Evolutionary conservation across 2,797 vertebrate species (phyloP).

Genomic region (Hydrophis major): DNA sequence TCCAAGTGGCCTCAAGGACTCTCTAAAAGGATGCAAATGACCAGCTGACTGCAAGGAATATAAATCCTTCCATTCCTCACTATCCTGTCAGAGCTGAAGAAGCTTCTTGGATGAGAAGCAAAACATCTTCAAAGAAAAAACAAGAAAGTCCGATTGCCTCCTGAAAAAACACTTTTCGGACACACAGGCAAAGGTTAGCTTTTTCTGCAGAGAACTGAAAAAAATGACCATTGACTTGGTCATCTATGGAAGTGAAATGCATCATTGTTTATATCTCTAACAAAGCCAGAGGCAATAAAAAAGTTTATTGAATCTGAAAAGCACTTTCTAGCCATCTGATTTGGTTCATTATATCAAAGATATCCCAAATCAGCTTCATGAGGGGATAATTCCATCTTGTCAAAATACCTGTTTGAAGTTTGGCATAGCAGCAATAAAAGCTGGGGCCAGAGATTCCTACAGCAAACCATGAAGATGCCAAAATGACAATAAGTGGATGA

Average conservation of each 20-base stretch:
- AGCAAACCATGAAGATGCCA: neutral
- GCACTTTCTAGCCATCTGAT: neutral
- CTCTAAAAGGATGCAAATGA: no score
- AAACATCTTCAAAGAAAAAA: no score
- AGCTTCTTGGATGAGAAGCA: no score
- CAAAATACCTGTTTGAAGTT: neutral
- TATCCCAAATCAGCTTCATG: neutral
- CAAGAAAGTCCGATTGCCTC: no score
- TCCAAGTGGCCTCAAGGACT: no score
- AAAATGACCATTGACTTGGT: neutral
- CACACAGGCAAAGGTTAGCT: neutral
- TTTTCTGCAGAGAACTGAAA: neutral
- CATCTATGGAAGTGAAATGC: neutral
- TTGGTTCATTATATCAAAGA: neutral
- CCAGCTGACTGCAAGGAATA: no score
- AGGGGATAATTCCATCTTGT: neutral
- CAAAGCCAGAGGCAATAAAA: neutral
- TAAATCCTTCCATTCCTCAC: no score
- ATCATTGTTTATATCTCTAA: neutral
- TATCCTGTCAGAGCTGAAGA: no score
- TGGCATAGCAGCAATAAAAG: neutral
- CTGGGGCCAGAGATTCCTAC: neutral
- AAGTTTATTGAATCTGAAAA: neutral
- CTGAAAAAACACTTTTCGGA: no score
- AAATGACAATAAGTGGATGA: neutral